Base-by-base conservation (phyloP, 2,113 vertebrate genomes). In the Rutilus rutilus region DNA sequence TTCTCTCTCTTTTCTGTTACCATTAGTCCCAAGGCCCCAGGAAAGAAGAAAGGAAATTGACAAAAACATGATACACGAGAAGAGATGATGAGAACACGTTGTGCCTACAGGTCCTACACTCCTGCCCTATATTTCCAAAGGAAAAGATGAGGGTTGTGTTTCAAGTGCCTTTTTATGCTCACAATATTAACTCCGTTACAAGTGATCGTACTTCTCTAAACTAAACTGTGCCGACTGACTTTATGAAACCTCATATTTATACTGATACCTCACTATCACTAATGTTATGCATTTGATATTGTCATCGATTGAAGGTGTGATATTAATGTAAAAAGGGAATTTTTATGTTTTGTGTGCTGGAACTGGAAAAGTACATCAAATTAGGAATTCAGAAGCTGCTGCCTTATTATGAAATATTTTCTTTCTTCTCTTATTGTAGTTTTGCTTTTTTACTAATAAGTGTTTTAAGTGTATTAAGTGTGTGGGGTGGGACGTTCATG, bases 1-100 rank as follows among this genome's bases (percentile, higher is more conserved):
- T 81, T 81, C 60, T 73, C 52, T 73, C 50, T 73, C 65, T 54
- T 87, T 33, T 88, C 25, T 86, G 36, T 27, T 83, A 2, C 7
- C 33, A 62, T 88, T 27, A 52, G 64, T 78, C 45, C 1, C 80
- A 91, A 88, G 77, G 33, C 27, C 52, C 65, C 67, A 47, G 91
- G 75, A 80, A 90, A 90, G 85, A 88, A 92, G 77, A 92, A 92
- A 52, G 91, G 89, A 86, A 90, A 86, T 77, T 92, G 59, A 85
- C 36, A 45, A 21, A 78, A 57, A 82, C 78, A 36, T 73, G 11
- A 52, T 74, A 25, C 25, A 50, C 6, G 39, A 65, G 54, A n/a
- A 64, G 82, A 67, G 25, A 64, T 8, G 25, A 67, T 12, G 23
- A 3, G 36, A 33, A 81, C 50, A 23, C 36, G 7, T 6, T 60